Percentiles rank a stretch among this genome's conserved stretches.
Evolutionary conservation across 2,113 vertebrate species (phyloP).

Genomic region (Tichodroma muraria): DNA sequence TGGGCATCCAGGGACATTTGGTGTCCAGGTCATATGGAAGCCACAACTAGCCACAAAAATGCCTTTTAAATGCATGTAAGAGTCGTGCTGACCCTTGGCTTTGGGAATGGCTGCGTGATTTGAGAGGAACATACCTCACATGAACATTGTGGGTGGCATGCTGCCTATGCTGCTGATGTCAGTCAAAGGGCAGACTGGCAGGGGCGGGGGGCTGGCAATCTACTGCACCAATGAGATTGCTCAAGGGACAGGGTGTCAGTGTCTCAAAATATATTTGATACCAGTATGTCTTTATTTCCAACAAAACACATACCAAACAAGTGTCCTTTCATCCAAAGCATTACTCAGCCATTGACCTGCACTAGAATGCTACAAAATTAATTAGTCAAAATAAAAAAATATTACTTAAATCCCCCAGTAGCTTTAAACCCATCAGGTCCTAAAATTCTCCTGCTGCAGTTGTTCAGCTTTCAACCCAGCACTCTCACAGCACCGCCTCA

Average conservation of each 20-base stretch:
- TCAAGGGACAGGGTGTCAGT: background rate
- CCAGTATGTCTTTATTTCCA: background rate
- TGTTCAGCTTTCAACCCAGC: background rate
- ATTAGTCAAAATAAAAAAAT: background rate
- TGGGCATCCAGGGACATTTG: background rate
- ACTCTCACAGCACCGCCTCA: background rate
- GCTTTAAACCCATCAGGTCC: background rate
- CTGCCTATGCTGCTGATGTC: fast-evolving
- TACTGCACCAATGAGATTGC: fast-evolving
- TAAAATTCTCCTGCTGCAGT: background rate
- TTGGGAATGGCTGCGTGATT: too few relatives aligned
- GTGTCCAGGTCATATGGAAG: background rate
- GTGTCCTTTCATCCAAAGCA: background rate
- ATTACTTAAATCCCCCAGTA: background rate
- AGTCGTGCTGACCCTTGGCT: fast-evolving
- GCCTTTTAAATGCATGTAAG: background rate
- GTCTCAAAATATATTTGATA: background rate
- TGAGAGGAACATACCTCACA: background rate
- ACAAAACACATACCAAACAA: background rate
- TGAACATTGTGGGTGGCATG: background rate
- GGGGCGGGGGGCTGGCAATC: background rate
- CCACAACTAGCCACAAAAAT: background rate
- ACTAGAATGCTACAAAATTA: background rate
- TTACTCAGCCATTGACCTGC: background rate
- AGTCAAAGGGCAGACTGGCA: background rate